phyloP scores from a whole-genome alignment of 2,113 vertebrate species.

The Paramisgurnus dabryanus region DNA sequence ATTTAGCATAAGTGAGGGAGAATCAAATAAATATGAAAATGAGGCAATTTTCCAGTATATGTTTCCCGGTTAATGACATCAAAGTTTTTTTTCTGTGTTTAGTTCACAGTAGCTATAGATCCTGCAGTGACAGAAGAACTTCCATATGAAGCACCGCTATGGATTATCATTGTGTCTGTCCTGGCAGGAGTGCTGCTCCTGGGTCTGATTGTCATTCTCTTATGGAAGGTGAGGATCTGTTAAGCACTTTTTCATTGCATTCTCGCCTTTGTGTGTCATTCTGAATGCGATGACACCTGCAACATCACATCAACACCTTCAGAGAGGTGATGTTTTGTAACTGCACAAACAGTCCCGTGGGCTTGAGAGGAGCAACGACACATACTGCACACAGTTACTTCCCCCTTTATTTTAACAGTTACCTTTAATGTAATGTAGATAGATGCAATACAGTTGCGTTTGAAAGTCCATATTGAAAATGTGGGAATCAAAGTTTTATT shows the following conservation, averaged over 20 bases:
- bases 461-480: too few relatives aligned
- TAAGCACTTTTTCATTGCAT: not conserved
- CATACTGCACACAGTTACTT: not conserved
- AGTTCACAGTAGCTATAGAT: slow-evolving; percentile 82
- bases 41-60: slow-evolving; percentile 24
- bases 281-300: not conserved
- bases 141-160: slow-evolving; percentile 74
- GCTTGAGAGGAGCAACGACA: not conserved
- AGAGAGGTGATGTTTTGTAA: slow-evolving; percentile 2
- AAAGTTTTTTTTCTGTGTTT: slow-evolving; percentile 15
- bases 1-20: slow-evolving; percentile 27
- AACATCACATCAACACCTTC: not conserved
- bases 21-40: slow-evolving; percentile 39
- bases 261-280: not conserved
- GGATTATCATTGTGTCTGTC: slow-evolving; percentile 81
- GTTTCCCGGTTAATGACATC: slow-evolving; percentile 4
- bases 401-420: not conserved
- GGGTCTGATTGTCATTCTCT: slow-evolving; percentile 81
- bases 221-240: slow-evolving; percentile 84
- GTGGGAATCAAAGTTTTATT: too few relatives aligned
- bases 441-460: not conserved
- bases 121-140: slow-evolving; percentile 75
- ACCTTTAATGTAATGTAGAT: not conserved
- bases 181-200: slow-evolving; percentile 82
- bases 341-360: not conserved